These are phyloP conservation scores for Anas platyrhynchos DNA, from an alignment of 2,113 vertebrate genomes.

Conservation along the genomic window DNA sequence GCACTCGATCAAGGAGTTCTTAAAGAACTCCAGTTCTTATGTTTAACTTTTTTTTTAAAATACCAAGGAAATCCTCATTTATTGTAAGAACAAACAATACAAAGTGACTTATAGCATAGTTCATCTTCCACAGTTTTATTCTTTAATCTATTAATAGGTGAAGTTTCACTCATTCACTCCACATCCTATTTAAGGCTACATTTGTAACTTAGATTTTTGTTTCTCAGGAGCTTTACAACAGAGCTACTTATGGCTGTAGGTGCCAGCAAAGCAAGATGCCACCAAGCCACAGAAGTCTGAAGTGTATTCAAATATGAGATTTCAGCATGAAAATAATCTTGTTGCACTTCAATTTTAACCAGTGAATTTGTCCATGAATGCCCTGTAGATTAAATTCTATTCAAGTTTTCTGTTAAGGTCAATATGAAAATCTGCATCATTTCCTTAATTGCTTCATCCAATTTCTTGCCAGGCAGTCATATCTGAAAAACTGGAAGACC, in stretches of 20 bases:
- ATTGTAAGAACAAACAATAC: neutral
- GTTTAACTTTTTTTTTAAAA: neutral
- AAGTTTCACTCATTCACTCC: neutral
- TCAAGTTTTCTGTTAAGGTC: neutral
- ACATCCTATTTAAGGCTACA: neutral
- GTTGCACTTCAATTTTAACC: neutral
- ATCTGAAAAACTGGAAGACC: conserved; percentile 35
- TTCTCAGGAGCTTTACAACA: neutral
- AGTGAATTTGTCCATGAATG: neutral
- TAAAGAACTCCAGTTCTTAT: neutral
- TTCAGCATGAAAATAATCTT: neutral
- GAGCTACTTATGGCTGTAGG: neutral
- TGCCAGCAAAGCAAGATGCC: neutral
- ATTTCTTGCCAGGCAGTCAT: neutral
- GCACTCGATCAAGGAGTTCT: neutral
- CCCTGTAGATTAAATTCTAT: neutral
- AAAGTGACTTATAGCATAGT: neutral
- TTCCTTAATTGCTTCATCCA: conserved; percentile 3
- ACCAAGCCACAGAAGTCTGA: neutral
- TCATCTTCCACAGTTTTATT: neutral
- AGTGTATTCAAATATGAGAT: neutral
- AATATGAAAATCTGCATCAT: neutral
- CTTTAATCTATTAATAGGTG: neutral
- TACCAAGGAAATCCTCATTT: neutral
- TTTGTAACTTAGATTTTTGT: neutral